Conservation (phyloP, 2,888 invertebrate genomes). For the Limnephilus auricula region DNA sequence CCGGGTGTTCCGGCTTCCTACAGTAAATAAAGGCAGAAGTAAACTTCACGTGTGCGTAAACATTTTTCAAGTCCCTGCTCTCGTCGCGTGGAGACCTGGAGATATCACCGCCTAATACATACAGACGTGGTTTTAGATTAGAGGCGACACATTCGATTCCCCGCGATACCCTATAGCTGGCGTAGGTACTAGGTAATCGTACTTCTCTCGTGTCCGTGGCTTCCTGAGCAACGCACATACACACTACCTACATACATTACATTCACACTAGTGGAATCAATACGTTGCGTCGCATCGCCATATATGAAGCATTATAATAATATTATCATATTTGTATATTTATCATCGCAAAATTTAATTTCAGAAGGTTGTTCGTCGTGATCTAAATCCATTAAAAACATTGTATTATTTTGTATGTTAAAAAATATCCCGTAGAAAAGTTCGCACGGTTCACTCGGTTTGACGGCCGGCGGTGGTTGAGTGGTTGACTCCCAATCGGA, state of each 20-base stretch:
- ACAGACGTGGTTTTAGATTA: slow-evolving; percentile 60
- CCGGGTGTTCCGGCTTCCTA: slow-evolving; percentile 11
- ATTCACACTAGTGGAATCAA: slow-evolving; percentile 34
- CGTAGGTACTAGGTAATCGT: neutral
- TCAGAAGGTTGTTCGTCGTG: no score
- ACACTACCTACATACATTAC: neutral
- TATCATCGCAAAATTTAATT: neutral
- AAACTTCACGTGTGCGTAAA: slow-evolving; percentile 44
- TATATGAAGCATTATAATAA: neutral
- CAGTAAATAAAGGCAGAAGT: slow-evolving; percentile 13
- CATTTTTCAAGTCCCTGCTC: slow-evolving; percentile 23
- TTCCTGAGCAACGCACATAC: neutral
- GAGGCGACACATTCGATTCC: slow-evolving; percentile 63
- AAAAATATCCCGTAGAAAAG: no score
- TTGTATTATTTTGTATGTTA: no score
- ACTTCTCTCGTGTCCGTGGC: neutral
- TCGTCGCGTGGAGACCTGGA: slow-evolving; percentile 1
- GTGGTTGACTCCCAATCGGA: no score
- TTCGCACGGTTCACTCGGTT: no score
- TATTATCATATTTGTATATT: neutral
- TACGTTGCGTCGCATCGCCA: slow-evolving; percentile 21
- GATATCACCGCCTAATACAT: slow-evolving; percentile 54
- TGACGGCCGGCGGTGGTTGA: no score
- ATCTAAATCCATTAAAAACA: neutral
- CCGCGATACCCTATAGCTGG: slow-evolving; percentile 33